Evolutionary conservation across 2,888 invertebrate genomes (phyloP), one percentile per base, ranked within the genome.

Genomic region (Helicoverpa assulta): DNA sequence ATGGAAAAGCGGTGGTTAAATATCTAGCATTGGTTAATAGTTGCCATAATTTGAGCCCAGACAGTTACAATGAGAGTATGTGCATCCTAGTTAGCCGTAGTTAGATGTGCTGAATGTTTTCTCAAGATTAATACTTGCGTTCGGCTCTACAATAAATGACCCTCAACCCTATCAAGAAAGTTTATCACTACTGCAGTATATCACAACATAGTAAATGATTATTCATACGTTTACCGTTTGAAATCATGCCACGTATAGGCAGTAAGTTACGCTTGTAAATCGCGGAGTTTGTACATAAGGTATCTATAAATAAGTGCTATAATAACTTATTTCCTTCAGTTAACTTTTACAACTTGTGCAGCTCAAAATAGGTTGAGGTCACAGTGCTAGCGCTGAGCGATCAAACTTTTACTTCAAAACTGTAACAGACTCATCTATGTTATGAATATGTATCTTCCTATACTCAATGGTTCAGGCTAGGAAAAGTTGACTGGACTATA

Each of bases 181-280:
- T 47, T 64, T 57, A 73, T 71, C 72, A 76, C 52, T 21, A 43
- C 26, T 50, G 62, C 62, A 73, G 55, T 64, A 70, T 67, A 56
- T 57, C 70, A 73, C 64, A 67, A 59, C 67, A 62, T 67, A 65
- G 60, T 61, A 66, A 59, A 62, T 67, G 60, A 64, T 68, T 61
- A 60, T 65, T 69, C 72, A 69, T 63, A 29, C 19, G 52, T 56
- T 66, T 62, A 73, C 59, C 78, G 73, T 76, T 76, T 43, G 73
- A 67, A 76, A 78, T 76, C 66, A 78, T 78, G 65, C 75, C 73
- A 73, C 73, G 66, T 63, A 66, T 40, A 53, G 62, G 75, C 62
- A 53, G 67, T 76, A 76, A 72, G 66, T 76, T 73, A 73, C 33
- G 19, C 73, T 78, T 76, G 75, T 76, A 78, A 76, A 76, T 72